These are phyloP conservation scores for Theretra japonica DNA, from an alignment of 2,888 invertebrate species.

Conservation along the genomic window DNA sequence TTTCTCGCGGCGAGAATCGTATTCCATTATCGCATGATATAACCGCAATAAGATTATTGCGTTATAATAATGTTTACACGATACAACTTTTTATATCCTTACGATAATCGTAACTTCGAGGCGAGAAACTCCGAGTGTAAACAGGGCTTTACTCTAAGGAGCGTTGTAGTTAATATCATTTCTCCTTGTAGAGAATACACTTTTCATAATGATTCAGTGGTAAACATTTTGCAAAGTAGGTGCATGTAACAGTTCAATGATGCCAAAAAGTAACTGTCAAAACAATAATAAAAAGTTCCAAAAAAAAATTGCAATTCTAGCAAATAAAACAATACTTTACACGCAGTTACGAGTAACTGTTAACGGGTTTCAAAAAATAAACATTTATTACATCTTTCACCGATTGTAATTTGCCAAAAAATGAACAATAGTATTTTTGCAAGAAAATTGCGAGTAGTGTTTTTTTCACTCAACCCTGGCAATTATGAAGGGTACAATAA, in stretches of 20 bases:
- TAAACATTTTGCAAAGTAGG: too few relatives aligned
- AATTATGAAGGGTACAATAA: constrained; percentile 77
- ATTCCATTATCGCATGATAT: too few relatives aligned
- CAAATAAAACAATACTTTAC: background rate
- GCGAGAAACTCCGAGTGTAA: too few relatives aligned
- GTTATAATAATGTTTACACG: too few relatives aligned
- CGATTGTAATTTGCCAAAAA: constrained; percentile 51
- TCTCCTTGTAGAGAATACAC: too few relatives aligned
- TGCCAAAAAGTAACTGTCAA: background rate
- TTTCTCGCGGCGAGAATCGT: too few relatives aligned
- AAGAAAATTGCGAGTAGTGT: constrained; percentile 60
- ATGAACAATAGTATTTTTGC: constrained; percentile 61
- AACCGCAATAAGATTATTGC: too few relatives aligned
- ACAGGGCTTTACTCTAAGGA: too few relatives aligned
- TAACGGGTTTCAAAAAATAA: constrained; percentile 29
- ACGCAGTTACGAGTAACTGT: background rate
- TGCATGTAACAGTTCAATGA: background rate
- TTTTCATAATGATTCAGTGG: too few relatives aligned
- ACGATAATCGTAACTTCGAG: too few relatives aligned
- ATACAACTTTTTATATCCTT: too few relatives aligned
- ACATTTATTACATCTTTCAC: constrained; percentile 21
- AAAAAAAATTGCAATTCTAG: background rate
- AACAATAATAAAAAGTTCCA: background rate
- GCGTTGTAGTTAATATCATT: too few relatives aligned
- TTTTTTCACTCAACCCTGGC: constrained; percentile 70